A percentile compares a stretch with the other conserved stretches of the same genome.
Conservation (phyloP, 2,113 vertebrate genomes). For the Oryzias javanicus region DNA sequence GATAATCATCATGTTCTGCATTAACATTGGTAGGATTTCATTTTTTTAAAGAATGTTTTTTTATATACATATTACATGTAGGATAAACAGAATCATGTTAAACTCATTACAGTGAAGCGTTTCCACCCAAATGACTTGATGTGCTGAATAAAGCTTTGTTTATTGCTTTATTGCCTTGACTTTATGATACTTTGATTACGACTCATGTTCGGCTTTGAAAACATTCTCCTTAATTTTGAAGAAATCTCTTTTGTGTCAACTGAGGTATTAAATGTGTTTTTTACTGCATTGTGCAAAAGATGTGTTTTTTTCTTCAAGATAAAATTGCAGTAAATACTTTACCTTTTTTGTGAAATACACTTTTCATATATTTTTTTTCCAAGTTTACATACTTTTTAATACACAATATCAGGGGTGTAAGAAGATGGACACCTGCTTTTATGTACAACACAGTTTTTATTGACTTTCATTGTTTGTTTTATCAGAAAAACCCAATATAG, state of each 20-base stretch:
- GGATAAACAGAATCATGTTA: conserved; percentile 18
- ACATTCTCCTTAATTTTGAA: conserved; percentile 25
- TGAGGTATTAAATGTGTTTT: conserved; percentile 24
- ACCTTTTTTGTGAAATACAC: too few species aligned
- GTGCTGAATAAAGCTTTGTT: conserved; percentile 19
- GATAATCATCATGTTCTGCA: background rate
- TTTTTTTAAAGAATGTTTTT: conserved; percentile 6
- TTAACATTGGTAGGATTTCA: too few species aligned
- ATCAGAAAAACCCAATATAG: too few species aligned
- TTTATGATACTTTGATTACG: conserved; percentile 69
- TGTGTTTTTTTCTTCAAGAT: too few species aligned
- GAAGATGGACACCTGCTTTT: too few species aligned
- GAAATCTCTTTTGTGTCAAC: conserved; percentile 10
- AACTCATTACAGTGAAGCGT: conserved; percentile 14
- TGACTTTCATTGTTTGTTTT: too few species aligned
- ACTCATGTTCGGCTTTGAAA: conserved; percentile 60
- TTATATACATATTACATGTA: conserved; percentile 19
- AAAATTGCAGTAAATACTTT: too few species aligned
- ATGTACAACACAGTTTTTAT: too few species aligned
- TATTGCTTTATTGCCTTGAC: conserved; percentile 40
- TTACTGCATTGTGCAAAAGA: conserved; percentile 19
- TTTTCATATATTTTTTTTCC: too few species aligned
- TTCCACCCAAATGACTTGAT: conserved; percentile 7
- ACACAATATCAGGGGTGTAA: conserved; percentile 39
- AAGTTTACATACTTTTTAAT: too few species aligned